These are phyloP conservation scores for Tetragnatha montana DNA, from an alignment of 2,888 invertebrate species.

Conservation along the genomic window DNA sequence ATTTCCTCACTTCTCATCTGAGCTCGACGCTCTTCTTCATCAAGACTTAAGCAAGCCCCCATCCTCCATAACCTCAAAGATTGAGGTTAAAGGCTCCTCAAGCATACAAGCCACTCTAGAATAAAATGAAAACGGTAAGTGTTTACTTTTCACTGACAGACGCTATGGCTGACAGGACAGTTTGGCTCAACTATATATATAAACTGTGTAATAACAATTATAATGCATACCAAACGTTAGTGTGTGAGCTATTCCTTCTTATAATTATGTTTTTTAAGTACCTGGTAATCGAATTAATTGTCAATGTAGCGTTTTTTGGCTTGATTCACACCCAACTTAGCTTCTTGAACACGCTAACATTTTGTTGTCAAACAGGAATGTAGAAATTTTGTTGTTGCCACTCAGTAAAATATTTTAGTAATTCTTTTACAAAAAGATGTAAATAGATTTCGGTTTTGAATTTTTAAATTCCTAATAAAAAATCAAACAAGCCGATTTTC, in stretches of 20 bases:
- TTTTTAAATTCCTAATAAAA: no score
- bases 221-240: no score
- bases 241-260: no score
- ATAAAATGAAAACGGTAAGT: background rate
- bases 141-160: background rate
- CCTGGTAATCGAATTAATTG: constrained; percentile 1
- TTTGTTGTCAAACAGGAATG: constrained; percentile 69
- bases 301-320: no score
- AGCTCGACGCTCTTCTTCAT: constrained; percentile 75
- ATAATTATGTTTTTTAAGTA: background rate
- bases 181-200: background rate
- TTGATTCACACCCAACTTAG: no score
- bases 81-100: background rate
- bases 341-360: constrained; percentile 35
- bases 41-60: constrained; percentile 71
- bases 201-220: background rate
- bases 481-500: no score
- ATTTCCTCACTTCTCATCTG: constrained; percentile 81
- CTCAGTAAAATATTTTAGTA: no score
- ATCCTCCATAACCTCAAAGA: constrained; percentile 68
- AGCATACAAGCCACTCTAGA: background rate
- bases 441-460: no score
- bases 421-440: no score
- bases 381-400: constrained; percentile 28
- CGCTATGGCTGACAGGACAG: background rate